Evolutionary conservation across 2,797 vertebrate species (phyloP).

Genomic region (Chrosomus eos): DNA sequence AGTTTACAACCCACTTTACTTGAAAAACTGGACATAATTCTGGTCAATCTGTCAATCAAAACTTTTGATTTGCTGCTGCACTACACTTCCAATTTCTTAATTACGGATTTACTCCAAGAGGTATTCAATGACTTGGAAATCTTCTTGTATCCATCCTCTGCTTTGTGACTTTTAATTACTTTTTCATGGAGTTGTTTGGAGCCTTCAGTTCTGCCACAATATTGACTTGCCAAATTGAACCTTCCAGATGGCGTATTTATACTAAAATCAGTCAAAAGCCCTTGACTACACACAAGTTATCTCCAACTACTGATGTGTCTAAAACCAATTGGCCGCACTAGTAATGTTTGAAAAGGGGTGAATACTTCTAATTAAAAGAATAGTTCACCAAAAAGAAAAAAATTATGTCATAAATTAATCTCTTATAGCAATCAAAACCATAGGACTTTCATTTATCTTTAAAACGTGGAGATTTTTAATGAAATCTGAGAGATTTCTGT

Average conservation of each 20-base stretch:
- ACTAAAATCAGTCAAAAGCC: conserved; percentile 17
- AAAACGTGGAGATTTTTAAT: not conserved
- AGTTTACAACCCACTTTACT: not conserved
- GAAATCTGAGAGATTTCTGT: not conserved
- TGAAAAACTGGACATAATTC: not conserved
- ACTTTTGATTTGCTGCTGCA: not conserved
- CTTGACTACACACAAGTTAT: conserved; percentile 3
- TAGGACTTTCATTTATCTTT: not conserved
- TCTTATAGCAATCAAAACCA: not conserved
- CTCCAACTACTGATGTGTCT: not conserved
- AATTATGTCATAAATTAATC: not conserved
- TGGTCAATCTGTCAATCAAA: not conserved
- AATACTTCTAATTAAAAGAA: not conserved
- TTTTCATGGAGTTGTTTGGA: not conserved
- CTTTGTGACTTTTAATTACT: conserved; percentile 30
- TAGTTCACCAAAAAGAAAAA: not conserved
- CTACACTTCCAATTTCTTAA: not conserved
- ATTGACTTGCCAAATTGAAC: conserved; percentile 28
- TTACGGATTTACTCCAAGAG: not conserved
- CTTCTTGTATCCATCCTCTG: not conserved
- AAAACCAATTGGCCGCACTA: not conserved
- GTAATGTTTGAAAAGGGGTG: not conserved
- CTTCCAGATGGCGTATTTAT: conserved; percentile 12
- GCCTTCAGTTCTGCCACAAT: conserved; percentile 16
- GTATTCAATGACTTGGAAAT: conserved; percentile 18